A percentile compares a stretch with the other conserved stretches of the same genome.
phyloP scores from a whole-genome alignment of 2,113 vertebrate genomes.

The Pipa parva region DNA sequence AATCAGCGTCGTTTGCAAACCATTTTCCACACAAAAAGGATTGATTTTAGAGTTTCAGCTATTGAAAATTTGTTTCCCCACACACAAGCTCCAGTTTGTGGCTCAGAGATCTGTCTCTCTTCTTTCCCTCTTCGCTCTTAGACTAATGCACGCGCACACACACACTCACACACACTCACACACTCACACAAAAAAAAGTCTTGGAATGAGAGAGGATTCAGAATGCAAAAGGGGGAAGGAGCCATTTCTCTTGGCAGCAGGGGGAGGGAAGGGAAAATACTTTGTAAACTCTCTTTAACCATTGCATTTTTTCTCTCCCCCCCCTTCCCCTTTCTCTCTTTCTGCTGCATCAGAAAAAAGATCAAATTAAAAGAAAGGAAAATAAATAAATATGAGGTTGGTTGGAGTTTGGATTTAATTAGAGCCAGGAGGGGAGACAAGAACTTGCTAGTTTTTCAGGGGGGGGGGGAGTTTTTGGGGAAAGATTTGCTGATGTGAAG shows the following conservation, averaged over 20 bases:
- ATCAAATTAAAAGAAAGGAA: conserved; percentile 29
- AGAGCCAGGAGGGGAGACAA: background rate
- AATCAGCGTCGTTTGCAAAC: conserved; percentile 6
- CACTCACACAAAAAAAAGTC: conserved; percentile 30
- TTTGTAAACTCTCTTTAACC: conserved; percentile 33
- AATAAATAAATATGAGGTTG: conserved; percentile 2
- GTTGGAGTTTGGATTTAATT: background rate
- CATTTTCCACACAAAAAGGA: conserved; percentile 19
- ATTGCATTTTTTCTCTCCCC: background rate
- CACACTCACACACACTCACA: no score
- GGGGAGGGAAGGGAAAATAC: conserved; percentile 23
- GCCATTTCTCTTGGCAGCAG: conserved; percentile 28
- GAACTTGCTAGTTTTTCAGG: background rate
- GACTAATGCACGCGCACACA: no score
- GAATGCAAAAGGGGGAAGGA: conserved; percentile 34
- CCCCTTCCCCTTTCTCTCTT: conserved; percentile 26
- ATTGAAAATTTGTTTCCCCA: background rate
- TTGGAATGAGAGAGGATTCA: conserved; percentile 37
- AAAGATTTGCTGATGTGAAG: conserved; percentile 22
- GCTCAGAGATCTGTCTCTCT: background rate
- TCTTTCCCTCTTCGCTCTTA: no score
- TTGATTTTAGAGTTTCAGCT: background rate
- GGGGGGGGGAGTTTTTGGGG: background rate
- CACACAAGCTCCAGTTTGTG: conserved; percentile 6
- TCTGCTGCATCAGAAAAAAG: conserved; percentile 46